Evolutionary conservation across 2,113 vertebrate genomes (phyloP).

Genomic region (Pedetes capensis): DNA sequence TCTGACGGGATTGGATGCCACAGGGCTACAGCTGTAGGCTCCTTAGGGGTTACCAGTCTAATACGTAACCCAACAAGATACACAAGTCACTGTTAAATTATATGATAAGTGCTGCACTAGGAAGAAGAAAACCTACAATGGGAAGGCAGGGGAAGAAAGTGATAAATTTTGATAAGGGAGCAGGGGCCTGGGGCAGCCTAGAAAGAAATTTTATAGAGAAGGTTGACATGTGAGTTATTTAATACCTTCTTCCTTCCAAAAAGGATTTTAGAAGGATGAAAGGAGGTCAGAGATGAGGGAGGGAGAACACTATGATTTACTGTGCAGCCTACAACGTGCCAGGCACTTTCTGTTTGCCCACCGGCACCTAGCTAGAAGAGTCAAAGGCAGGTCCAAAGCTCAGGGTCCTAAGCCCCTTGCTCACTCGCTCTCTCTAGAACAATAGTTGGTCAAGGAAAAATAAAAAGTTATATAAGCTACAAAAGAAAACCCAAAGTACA

Average conservation of each 20-base stretch:
- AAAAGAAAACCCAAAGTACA: not conserved
- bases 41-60: not conserved
- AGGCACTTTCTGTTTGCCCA: not conserved
- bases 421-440: not conserved
- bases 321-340: too few relatives aligned
- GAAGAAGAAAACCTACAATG: not conserved
- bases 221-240: not conserved
- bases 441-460: not conserved
- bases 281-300: not conserved
- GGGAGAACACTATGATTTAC: not conserved
- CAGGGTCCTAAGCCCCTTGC: not conserved
- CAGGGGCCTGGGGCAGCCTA: not conserved
- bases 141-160: not conserved
- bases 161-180: not conserved
- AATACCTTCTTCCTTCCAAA: slow-evolving; percentile 9
- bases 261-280: not conserved
- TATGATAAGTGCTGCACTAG: not conserved
- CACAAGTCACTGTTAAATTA: not conserved
- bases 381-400: not conserved
- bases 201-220: not conserved
- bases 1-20: too few relatives aligned
- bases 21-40: too few relatives aligned
- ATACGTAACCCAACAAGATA: not conserved
- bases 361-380: not conserved
- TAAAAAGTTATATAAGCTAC: not conserved